phyloP scores from a whole-genome alignment of 1,140 invertebrate species.

The Saccostrea glomerata region DNA sequence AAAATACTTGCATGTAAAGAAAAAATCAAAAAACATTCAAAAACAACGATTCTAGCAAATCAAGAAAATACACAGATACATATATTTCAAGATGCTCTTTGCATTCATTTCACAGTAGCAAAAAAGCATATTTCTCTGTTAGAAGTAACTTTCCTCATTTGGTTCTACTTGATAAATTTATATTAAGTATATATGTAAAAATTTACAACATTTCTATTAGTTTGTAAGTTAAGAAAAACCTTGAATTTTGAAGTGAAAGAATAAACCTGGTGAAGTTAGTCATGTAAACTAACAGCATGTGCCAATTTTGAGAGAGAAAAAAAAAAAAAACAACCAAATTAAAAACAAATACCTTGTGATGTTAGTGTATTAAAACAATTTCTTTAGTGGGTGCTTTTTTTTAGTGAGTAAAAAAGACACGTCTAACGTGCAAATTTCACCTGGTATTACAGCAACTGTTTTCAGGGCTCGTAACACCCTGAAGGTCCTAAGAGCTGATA shows the following conservation, averaged over 20 bases:
- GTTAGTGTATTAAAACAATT: not conserved
- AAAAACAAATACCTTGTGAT: not conserved
- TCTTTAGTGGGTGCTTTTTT: slow-evolving; percentile 9
- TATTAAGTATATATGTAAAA: not conserved
- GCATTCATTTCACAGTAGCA: no score
- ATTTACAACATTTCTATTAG: not conserved
- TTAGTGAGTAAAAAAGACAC: slow-evolving; percentile 18
- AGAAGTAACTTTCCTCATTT: no score
- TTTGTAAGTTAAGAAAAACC: not conserved
- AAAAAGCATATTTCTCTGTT: no score
- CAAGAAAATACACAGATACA: no score
- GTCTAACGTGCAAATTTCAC: slow-evolving; percentile 79
- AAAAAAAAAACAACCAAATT: not conserved
- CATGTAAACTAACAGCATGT: not conserved
- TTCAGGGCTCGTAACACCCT: slow-evolving; percentile 96
- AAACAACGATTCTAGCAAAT: no score
- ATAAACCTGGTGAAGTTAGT: not conserved
- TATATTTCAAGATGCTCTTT: no score
- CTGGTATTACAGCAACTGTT: slow-evolving; percentile 98
- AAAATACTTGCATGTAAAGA: no score
- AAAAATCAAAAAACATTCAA: no score
- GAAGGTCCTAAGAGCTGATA: slow-evolving; percentile 95
- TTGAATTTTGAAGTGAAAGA: not conserved
- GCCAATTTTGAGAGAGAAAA: not conserved
- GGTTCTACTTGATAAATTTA: no score